Base-by-base conservation (phyloP, 2,797 vertebrate species). In the Cryptoprocta ferox region DNA sequence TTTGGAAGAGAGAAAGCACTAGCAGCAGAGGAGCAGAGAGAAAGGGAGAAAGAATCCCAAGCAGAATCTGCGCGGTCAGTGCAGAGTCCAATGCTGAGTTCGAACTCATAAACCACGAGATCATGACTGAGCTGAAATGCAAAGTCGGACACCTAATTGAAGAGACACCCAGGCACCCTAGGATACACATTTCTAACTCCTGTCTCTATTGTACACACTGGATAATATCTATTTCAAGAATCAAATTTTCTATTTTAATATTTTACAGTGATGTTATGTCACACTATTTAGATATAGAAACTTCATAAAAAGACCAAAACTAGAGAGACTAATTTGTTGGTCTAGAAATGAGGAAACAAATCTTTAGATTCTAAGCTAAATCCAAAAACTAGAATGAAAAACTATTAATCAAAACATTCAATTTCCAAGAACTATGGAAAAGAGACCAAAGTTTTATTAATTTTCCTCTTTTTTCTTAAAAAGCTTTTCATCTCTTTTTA, bases 221-320 rank as follows among this genome's bases (percentile, higher is more conserved):
- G n/a, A 32, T 63, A 85, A 61, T 21, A 7, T 50, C 26, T 68
- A 42, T 48, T 89, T 53, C 21, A 61, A 56, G 26, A 89, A 48
- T 35, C 16, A 39, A 12, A 37, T 79, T 96, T 79, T 96, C 86
- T 92, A n/a, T 73, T 85, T 97, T 90, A 91, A 56, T 75, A 56
- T 45, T 83, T 86, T 59, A n/a, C 37, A 56, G 12, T 15, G 73
- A 42, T 48, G 42, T 45, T 73, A 37, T 14, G 39, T 86, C 28
- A 8, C 39, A 45, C 21, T 26, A 39, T 70, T n/a, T 91, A 63
- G 24, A 59, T 75, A 37, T 0, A 50, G 63, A 28, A 16, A 68
- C 39, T 63, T 94, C 37, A 92, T 70, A 24, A 89, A 89, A 95
- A 61, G 19, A 35, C 48, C 70, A 3, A 78, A 59, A 80, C 4